Evolutionary conservation across 2,888 invertebrate species (phyloP), one percentile per base, ranked within the genome.

Genomic region (Caenorhabditis wallacei): DNA sequence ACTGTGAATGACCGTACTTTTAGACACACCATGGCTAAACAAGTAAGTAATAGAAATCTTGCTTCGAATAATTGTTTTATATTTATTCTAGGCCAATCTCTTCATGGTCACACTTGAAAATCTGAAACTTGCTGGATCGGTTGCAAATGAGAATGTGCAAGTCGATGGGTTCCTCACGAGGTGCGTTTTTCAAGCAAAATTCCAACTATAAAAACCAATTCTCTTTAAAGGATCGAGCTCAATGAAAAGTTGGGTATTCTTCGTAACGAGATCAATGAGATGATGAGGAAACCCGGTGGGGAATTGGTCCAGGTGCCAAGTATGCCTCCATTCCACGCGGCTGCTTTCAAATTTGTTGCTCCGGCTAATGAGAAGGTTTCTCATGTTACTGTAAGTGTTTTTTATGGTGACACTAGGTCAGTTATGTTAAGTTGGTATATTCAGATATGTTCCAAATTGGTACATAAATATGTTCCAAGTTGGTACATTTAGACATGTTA

Each of bases 11-110:
- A 88, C 51, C 46, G 85, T 10, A 82, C 82, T 37, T 88, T 80
- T 69, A 80, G 85, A 59, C 78, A 82, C 35, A 68, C 84, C 8
- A 88, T 88, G 88, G 81, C 85, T 1, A 84, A 86, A 72, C 76
- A 81, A 37, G 87, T 87, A 59, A 64, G 56, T 51, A 2, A 16
- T 24, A 3, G 20, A 18, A 2, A 4, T n/a, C n/a, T n/a, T n/a
- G n/a, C n/a, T 22, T 56, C 2, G 11, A 24, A 18, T 30, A 57
- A 22, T 13, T 22, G 24, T 26, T 13, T n/a, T 2, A 37, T 13
- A 1, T 26, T 30, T 57, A 37, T 66, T 84, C 59, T 51, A 86
- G 86, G 78, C 72, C 4, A 86, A 86, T 46, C 18, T 78, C 2
- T 61, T 85, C 8, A 68, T 51, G 18, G 74, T 79, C 2, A 43